phyloP scores from a whole-genome alignment of 2,113 vertebrate species.

The Tiliqua scincoides region DNA sequence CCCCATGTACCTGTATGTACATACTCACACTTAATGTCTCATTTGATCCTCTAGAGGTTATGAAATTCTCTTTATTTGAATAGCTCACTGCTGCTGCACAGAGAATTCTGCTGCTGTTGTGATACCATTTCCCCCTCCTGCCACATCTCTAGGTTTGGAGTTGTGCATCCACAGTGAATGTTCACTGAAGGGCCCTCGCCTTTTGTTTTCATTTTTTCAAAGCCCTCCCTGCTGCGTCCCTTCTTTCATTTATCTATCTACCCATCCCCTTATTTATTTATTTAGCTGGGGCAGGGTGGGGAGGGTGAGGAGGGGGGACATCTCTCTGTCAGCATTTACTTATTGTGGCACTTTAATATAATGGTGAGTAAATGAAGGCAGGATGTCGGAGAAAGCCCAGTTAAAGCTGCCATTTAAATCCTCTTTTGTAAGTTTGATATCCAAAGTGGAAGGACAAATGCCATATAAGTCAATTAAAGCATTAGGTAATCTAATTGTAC shows the following conservation, averaged over 20 bases:
- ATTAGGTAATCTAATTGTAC: conserved; percentile 74
- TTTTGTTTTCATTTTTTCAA: conserved; percentile 38
- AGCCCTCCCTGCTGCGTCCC: not conserved
- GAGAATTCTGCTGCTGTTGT: not conserved
- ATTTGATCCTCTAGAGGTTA: not conserved
- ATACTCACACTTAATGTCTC: not conserved
- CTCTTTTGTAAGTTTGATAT: conserved; percentile 61
- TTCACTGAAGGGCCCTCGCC: not conserved
- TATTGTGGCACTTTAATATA: conserved; percentile 39
- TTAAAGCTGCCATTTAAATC: conserved; percentile 53
- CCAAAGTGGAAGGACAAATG: conserved; percentile 62
- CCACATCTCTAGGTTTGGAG: not conserved
- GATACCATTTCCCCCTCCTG: fast-evolving
- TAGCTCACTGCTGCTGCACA: not conserved
- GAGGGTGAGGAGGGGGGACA: not conserved
- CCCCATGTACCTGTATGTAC: not conserved
- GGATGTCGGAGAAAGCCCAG: conserved; percentile 20
- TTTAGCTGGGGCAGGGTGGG: not conserved
- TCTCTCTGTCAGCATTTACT: not conserved
- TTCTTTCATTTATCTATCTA: not conserved
- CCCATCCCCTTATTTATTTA: not conserved
- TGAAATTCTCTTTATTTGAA: fast-evolving
- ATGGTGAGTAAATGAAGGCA: conserved; percentile 43
- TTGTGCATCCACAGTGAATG: not conserved
- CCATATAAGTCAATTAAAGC: conserved; percentile 75